A percentile compares a stretch with the other conserved stretches of the same genome.
Conservation (phyloP, 2,888 invertebrate genomes). For the Yponomeuta evonymella region DNA sequence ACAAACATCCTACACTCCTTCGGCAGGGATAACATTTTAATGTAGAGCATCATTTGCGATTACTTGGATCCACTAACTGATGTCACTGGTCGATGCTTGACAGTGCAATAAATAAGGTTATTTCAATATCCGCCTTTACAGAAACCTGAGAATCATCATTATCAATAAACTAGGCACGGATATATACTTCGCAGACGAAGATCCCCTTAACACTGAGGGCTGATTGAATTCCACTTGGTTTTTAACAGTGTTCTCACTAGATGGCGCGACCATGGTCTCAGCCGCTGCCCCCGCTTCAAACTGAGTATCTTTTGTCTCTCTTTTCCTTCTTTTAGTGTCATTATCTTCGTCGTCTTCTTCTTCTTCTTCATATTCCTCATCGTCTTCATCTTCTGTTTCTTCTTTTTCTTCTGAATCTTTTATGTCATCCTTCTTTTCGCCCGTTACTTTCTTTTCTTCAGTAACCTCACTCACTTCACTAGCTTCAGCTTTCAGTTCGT, state of each 20-base stretch:
- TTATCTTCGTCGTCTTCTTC: slow-evolving; percentile 7
- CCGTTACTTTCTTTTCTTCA: slow-evolving; percentile 31
- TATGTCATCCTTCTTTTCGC: slow-evolving; percentile 31
- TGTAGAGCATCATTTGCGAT: neutral
- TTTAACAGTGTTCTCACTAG: slow-evolving; percentile 30
- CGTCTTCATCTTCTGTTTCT: slow-evolving; percentile 30
- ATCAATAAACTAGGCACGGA: slow-evolving; percentile 38
- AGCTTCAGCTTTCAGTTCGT: slow-evolving; percentile 44
- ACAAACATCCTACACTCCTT: neutral
- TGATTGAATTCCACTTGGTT: slow-evolving; percentile 50
- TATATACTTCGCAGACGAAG: neutral
- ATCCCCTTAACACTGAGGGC: slow-evolving; percentile 18
- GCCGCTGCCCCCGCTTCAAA: slow-evolving; percentile 46
- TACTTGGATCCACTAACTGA: no score
- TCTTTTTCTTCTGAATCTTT: slow-evolving; percentile 32
- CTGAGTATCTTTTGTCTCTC: slow-evolving; percentile 52
- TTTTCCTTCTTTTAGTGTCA: slow-evolving; percentile 31
- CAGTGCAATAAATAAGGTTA: slow-evolving; percentile 63
- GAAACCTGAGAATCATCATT: slow-evolving; percentile 37
- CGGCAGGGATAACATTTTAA: neutral
- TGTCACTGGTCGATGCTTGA: neutral
- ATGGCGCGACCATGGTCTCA: neutral
- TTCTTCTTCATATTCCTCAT: slow-evolving; percentile 26
- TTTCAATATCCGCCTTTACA: slow-evolving; percentile 39
- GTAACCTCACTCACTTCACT: slow-evolving; percentile 35